phyloP scores from a whole-genome alignment of 2,888 invertebrate genomes.

The Watsonalla cultraria region DNA sequence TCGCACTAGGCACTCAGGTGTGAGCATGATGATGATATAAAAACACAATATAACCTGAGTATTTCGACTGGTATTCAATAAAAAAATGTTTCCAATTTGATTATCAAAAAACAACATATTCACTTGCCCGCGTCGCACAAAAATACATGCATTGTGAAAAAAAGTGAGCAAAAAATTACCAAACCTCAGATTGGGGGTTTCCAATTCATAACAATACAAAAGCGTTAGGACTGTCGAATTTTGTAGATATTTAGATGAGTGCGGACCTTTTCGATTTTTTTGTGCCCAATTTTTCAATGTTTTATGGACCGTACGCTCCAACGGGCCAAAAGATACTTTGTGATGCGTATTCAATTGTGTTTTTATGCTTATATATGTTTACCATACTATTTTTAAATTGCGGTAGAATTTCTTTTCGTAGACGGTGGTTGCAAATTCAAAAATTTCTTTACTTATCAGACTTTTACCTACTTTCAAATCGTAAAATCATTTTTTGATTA shows the following conservation, averaged over 20 bases:
- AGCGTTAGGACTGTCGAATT: constrained; percentile 1
- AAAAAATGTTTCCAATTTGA: no score
- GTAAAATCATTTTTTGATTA: no score
- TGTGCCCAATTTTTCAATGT: constrained; percentile 19
- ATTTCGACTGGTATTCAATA: no score
- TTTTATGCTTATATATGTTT: not conserved
- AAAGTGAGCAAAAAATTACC: not conserved
- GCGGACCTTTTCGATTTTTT: constrained; percentile 13
- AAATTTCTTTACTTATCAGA: no score
- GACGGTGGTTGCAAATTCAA: no score
- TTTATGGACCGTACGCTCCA: constrained; percentile 19
- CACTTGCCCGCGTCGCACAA: not conserved
- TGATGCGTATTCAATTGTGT: constrained; percentile 25
- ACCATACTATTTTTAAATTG: no score
- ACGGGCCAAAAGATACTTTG: constrained; percentile 18
- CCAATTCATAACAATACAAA: not conserved
- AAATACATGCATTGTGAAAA: not conserved
- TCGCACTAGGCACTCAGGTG: no score
- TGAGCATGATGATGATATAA: no score
- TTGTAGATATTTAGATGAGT: constrained; percentile 13
- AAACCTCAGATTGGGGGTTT: not conserved
- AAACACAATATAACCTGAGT: no score
- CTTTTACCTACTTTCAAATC: no score
- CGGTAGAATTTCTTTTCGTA: no score
- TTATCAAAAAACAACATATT: no score